phyloP scores from a whole-genome alignment of 2,888 invertebrate species.

The Drosophila helvetica region DNA sequence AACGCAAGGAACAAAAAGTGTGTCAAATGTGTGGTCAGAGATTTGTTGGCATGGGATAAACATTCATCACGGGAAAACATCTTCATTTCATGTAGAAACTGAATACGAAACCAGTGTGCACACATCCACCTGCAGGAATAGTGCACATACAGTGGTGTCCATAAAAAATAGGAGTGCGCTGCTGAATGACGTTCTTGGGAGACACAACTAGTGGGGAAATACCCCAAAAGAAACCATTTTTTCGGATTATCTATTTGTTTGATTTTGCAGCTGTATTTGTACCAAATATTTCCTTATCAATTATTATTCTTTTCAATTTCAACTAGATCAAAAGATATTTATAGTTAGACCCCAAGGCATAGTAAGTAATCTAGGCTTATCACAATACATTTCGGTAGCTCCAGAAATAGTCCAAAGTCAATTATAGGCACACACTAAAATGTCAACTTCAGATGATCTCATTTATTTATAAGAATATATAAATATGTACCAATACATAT shows the following conservation, averaged over 20 bases:
- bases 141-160: not conserved
- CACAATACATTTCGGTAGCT: conserved; percentile 45
- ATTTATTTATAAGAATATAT: conserved; percentile 45
- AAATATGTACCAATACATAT: conserved; percentile 20
- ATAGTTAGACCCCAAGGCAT: conserved; percentile 25
- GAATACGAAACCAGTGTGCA: conserved; percentile 27
- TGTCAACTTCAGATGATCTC: conserved; percentile 67
- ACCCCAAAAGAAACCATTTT: not conserved
- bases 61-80: conserved; percentile 45
- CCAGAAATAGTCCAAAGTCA: conserved; percentile 33
- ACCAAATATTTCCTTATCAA: not conserved
- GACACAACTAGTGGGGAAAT: not conserved
- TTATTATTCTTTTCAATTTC: not conserved
- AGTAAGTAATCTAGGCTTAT: conserved; percentile 48
- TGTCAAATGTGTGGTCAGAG: conserved; percentile 71
- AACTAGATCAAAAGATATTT: conserved; percentile 37
- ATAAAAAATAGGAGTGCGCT: not conserved
- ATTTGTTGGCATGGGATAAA: conserved; percentile 68
- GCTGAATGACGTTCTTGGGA: not conserved
- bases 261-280: not conserved
- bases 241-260: not conserved
- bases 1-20: conserved; percentile 58
- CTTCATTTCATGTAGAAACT: conserved; percentile 41
- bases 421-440: conserved; percentile 31
- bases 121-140: conserved; percentile 4